phyloP scores from a whole-genome alignment of 2,888 invertebrate genomes.

The Dasysyrphus tricinctus region DNA sequence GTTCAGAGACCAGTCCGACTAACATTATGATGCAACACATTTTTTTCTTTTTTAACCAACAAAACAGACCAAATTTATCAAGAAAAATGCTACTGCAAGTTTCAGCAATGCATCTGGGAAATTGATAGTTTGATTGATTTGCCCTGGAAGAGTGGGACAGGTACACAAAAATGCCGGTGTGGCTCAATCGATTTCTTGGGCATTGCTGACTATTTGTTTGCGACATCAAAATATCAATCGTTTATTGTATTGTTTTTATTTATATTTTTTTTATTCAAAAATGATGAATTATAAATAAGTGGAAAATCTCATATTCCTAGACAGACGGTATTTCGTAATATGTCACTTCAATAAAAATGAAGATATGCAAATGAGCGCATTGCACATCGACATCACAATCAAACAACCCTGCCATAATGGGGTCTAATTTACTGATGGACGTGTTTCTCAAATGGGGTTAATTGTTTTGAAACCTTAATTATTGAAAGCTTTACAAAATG shows the following conservation, averaged over 20 bases:
- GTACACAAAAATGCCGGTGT: constrained; percentile 18
- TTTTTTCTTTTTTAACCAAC: constrained; percentile 24
- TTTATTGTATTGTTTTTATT: constrained; percentile 19
- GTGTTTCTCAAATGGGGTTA: neutral
- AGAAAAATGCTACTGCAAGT: constrained; percentile 49
- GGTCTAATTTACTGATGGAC: neutral
- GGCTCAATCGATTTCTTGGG: constrained; percentile 36
- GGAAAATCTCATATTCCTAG: constrained; percentile 7
- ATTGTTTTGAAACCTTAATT: neutral
- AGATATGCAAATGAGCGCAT: neutral
- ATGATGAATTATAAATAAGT: constrained; percentile 13
- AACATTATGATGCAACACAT: constrained; percentile 55
- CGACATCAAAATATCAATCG: constrained; percentile 47
- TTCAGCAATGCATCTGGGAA: constrained; percentile 36
- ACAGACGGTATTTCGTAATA: constrained; percentile 26
- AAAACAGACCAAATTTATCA: constrained; percentile 31
- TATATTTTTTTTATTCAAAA: neutral
- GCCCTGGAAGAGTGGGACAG: constrained; percentile 30
- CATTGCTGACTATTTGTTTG: constrained; percentile 27
- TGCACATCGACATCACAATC: neutral
- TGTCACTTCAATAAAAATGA: neutral
- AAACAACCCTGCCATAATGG: neutral
- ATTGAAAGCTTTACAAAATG: neutral
- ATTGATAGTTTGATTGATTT: constrained; percentile 65
- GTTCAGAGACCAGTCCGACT: constrained; percentile 29